Evolutionary conservation across 2,797 vertebrate genomes (phyloP).

Genomic region (Fistularia commersonii): DNA sequence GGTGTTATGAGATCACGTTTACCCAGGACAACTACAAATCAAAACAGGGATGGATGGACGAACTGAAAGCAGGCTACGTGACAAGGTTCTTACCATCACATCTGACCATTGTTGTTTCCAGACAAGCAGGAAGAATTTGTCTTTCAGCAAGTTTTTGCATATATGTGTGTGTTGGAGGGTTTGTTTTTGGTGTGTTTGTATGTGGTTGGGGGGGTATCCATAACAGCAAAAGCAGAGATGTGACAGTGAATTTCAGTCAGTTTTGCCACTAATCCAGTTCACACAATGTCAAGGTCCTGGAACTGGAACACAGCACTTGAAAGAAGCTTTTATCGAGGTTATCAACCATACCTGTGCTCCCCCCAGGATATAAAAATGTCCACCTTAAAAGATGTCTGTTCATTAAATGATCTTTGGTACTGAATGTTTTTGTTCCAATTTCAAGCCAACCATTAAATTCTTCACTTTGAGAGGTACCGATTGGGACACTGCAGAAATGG

Average conservation of each 20-base stretch:
- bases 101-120: no score
- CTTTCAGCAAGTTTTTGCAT: no score
- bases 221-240: neutral
- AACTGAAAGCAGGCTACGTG: no score
- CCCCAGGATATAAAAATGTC: conserved; percentile 16
- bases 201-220: no score
- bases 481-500: neutral
- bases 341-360: conserved; percentile 25
- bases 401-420: neutral
- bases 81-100: no score
- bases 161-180: no score
- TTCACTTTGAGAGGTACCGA: conserved; percentile 3
- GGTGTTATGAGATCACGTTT: no score
- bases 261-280: conserved; percentile 1
- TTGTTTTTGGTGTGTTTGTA: no score
- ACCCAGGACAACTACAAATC: no score
- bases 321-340: conserved; percentile 26
- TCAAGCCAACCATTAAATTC: neutral
- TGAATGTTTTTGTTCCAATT: conserved; percentile 7
- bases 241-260: neutral
- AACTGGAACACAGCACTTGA: conserved; percentile 4
- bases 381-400: conserved; percentile 11
- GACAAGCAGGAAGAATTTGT: no score
- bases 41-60: no score
- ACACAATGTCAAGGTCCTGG: neutral